Evolutionary conservation across 2,888 invertebrate species (phyloP), one percentile per base, ranked within the genome.

Genomic region (Drosophila mayaguana): DNA sequence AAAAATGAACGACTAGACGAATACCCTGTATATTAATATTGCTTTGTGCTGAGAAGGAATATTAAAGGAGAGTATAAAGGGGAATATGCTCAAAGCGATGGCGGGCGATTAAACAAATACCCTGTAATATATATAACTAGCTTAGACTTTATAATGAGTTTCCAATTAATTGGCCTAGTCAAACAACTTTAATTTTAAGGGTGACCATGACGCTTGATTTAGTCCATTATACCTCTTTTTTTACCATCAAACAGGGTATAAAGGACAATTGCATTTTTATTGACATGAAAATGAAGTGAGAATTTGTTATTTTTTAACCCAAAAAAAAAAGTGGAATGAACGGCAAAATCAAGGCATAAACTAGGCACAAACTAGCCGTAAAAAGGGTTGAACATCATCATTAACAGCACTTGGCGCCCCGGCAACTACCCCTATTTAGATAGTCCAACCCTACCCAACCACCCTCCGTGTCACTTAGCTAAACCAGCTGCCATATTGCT

Each of bases 401-500:
- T 89, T 89, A 90, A 75, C 73, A 75, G 65, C 89, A 88, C 78
- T 87, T 90, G 88, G 76, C 69, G 65, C 80, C 55, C 69, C 69
- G 34, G 14, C 28, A 64, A 32, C 71, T 69, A 62, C 68, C 74
- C 77, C 70, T 62, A 16, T 42, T 46, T 45, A 51, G 38, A 32
- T 32, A 20, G 32, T 16, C 42, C 54, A 42, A 14, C 43, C 56
- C 43, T 11, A 28, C 14, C 20, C 51, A 53, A 32, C 53, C 28
- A 40, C 46, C 6, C 43, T 59, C 55, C 34, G 38, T 20, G 53
- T 20, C 70, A 60, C 54, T 69, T 75, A 43, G 43, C 61, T 63
- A 57, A 61, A 59, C 60, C 48, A 56, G 42, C 55, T 74, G 63
- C 68, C 77, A 78, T 77, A 75, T 80, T 69, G 70, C 56, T 60